Percentiles rank a stretch among this genome's conserved stretches.
Conservation (phyloP, 2,113 vertebrate genomes). For the Nyctereutes procyonoides region DNA sequence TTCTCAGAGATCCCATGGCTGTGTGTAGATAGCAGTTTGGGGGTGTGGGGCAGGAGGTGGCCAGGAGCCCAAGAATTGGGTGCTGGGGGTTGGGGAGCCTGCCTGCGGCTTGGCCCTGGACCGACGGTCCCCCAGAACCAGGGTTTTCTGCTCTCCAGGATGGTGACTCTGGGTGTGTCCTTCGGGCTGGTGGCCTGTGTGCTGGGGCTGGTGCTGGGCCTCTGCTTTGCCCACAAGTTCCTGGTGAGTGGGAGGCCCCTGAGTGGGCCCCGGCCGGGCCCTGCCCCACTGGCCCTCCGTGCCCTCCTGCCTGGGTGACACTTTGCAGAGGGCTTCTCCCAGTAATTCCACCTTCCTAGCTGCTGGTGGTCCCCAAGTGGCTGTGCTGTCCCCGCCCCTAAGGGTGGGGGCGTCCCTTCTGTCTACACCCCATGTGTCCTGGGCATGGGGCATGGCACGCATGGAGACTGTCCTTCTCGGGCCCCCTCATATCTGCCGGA, state of each 20-base stretch:
- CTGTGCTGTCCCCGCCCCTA: not conserved
- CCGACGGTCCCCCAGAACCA: not conserved
- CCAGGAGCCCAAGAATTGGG: not conserved
- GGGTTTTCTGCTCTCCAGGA: slow-evolving; percentile 83
- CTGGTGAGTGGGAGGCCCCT: slow-evolving; percentile 88
- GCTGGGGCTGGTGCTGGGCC: slow-evolving; percentile 88
- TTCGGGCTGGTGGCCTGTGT: slow-evolving; percentile 91
- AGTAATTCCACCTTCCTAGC: not conserved
- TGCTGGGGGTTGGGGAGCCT: not conserved
- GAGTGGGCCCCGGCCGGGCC: accelerated
- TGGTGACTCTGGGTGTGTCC: slow-evolving; percentile 85
- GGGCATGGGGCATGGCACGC: not conserved
- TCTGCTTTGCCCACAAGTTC: slow-evolving; percentile 92
- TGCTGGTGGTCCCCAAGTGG: not conserved
- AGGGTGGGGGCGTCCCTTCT: not conserved
- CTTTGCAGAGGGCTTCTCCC: not conserved
- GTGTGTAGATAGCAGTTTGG: accelerated
- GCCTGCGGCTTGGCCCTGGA: too few species aligned
- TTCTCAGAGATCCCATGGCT: not conserved
- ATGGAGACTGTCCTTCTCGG: accelerated
- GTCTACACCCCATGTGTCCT: not conserved
- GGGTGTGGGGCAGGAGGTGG: not conserved
- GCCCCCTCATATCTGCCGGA: not conserved
- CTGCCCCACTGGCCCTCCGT: not conserved
- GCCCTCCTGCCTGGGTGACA: not conserved